Evolutionary conservation across 2,797 vertebrate genomes (phyloP), one percentile per base, ranked within the genome.

Genomic region (Psittacula derbiana): DNA sequence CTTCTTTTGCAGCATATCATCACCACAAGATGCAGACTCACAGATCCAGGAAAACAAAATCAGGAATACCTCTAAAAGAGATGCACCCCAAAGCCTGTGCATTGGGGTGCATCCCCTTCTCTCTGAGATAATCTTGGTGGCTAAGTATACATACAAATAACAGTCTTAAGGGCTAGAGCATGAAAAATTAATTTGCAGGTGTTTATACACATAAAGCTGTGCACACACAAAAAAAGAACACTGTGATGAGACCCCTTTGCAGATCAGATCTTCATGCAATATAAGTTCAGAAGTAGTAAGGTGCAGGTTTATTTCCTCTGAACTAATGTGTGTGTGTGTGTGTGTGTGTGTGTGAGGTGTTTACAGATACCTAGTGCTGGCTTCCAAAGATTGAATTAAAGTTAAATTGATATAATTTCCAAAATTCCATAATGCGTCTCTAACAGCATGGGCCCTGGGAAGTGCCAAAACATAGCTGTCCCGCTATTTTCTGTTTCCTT

Each of bases 291-390:
- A 50, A 65, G 20, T 27, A 55, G 10, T 30, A 69, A 74, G 33
- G 20, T 24, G 11, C 36, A 69, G 40, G 40, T 69, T 84, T 76
- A 28, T 55, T 55, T 81, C 40, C 25, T 43, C 55, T 41, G 36
- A 52, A 47, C 21, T n/a, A 40, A 7, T 30, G 36, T 17, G 11
- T 8, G 2, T 3, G 1, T 36, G 36, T 8, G 36, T 36, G 36
- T 8, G 36, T 36, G 36, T 36, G 36, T 36, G 36, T 36, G 36
- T 36, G 4, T 4, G 5, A 6, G 1, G 3, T 1, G 10, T 17
- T 69, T 27, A 65, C 31, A 44, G 40, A 47, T 18, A 25, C 21
- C 23, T 20, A 44, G 17, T 14, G 10, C 13, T 50, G 44, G 58
- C 18, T 87, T 62, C 13, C 25, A 70, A 23, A 78, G 57, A 27